Conservation (phyloP, 2,888 invertebrate species). For the Spilarctia lutea region DNA sequence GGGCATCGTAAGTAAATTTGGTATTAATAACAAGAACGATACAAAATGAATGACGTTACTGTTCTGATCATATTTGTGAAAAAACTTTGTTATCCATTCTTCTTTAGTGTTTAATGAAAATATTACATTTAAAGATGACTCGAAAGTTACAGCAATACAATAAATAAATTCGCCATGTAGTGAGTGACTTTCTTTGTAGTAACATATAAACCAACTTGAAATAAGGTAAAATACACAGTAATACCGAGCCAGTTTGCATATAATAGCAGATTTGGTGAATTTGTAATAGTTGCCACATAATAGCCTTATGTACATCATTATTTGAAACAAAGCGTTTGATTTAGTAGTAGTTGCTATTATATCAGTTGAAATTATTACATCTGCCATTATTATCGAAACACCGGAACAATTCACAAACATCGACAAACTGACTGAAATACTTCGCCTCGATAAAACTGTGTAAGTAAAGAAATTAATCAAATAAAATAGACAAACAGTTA, state of each 20-base stretch:
- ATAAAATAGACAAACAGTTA: no score
- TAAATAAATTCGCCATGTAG: not conserved
- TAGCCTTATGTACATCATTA: not conserved
- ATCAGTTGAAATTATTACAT: not conserved
- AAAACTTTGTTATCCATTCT: not conserved
- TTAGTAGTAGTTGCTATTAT: not conserved
- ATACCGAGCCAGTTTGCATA: not conserved
- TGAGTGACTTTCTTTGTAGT: not conserved
- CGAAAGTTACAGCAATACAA: not conserved
- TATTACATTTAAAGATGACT: not conserved
- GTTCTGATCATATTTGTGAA: not conserved
- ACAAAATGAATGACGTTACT: not conserved
- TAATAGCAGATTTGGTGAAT: not conserved
- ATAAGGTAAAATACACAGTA: not conserved
- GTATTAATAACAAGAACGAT: not conserved
- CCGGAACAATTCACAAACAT: not conserved
- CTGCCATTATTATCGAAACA: not conserved
- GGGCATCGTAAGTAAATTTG: not conserved
- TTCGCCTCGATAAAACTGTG: not conserved
- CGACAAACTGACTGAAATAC: not conserved
- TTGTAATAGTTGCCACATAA: slow-evolving; percentile 5
- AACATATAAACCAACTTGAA: not conserved
- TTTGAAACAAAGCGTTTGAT: not conserved
- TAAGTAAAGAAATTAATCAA: not conserved
- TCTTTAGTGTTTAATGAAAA: not conserved